Evolutionary conservation across 92 coral and sea anemone genomes (phyloP).

Genomic region (Hydrozoanthus gracilis): DNA sequence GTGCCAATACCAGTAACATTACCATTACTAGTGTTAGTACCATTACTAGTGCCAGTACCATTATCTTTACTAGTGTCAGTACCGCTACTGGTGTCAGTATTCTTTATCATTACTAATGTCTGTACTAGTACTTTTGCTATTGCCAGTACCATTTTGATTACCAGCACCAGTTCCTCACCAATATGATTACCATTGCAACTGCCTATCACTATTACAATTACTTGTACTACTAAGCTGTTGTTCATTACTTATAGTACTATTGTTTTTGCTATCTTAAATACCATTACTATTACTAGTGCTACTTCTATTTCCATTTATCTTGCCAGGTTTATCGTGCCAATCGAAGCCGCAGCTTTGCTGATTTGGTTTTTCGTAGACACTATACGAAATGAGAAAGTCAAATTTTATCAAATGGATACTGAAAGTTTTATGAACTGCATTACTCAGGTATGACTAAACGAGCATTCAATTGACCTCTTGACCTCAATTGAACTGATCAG

Average conservation of each 20-base stretch:
- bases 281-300: not conserved
- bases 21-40: not conserved
- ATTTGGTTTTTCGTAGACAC: constrained; percentile 70
- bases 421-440: constrained; percentile 74
- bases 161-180: not conserved
- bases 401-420: constrained; percentile 67
- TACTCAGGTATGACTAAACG: constrained; percentile 62
- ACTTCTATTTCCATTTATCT: not conserved
- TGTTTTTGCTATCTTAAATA: not conserved
- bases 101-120: not conserved
- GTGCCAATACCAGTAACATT: not conserved
- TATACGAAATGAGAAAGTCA: constrained; percentile 21
- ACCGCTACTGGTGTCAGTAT: too few species aligned
- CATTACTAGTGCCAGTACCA: not conserved
- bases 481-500: not conserved
- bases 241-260: not conserved
- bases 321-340: constrained; percentile 70
- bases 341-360: constrained; percentile 63
- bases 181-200: not conserved
- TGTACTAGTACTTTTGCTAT: not conserved
- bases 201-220: not conserved
- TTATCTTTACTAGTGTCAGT: not conserved
- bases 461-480: not conserved
- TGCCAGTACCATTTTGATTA: not conserved
- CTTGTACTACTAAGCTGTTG: not conserved